phyloP scores from a whole-genome alignment of 2,797 vertebrate genomes.

The Bradypodion pumilum region DNA sequence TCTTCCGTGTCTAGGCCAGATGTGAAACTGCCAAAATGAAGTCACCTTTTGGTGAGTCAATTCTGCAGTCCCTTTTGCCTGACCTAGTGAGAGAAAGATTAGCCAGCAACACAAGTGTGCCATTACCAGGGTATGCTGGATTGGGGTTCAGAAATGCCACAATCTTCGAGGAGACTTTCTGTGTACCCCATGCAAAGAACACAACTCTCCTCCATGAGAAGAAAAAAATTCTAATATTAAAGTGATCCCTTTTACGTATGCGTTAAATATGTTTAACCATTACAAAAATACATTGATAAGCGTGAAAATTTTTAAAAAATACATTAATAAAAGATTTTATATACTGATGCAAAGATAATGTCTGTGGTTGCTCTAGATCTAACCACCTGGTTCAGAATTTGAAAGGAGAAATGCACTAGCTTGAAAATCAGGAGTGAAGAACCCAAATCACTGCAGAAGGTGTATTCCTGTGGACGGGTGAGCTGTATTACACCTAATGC shows the following conservation, averaged over 20 bases:
- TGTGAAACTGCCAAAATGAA: too few relatives aligned
- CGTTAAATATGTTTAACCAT: neutral
- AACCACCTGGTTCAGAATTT: neutral
- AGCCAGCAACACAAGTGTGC: too few relatives aligned
- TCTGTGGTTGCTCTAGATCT: neutral
- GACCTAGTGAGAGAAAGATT: too few relatives aligned
- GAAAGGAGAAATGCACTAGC: neutral
- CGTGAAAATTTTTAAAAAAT: too few relatives aligned
- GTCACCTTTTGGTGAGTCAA: too few relatives aligned
- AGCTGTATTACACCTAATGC: neutral
- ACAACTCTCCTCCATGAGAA: neutral
- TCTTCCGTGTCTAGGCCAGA: too few relatives aligned
- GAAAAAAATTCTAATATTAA: neutral
- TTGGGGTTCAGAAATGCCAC: too few relatives aligned
- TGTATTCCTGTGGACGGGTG: neutral
- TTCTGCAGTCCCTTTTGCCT: too few relatives aligned
- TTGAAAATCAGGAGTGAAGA: neutral
- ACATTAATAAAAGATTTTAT: neutral
- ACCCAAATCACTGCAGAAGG: neutral
- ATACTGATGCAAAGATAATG: neutral
- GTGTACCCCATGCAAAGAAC: conserved; percentile 5
- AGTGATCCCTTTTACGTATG: neutral
- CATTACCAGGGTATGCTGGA: too few relatives aligned
- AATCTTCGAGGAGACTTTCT: too few relatives aligned
- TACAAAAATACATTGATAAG: neutral